These are phyloP conservation scores for Lepidochrysops patricia DNA, from an alignment of 2,888 invertebrate species.

Conservation along the genomic window DNA sequence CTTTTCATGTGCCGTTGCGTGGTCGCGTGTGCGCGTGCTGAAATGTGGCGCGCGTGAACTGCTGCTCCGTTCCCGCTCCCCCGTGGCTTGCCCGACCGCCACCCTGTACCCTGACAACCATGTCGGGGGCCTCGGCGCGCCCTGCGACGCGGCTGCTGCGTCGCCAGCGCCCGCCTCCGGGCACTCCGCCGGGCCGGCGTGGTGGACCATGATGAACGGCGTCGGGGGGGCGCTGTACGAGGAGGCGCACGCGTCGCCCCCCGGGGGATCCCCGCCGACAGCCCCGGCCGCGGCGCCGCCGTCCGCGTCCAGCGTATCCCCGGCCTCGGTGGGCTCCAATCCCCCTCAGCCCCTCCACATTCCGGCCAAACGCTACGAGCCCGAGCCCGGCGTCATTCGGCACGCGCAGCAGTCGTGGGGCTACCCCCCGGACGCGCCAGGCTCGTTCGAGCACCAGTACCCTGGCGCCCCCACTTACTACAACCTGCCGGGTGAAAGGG, in stretches of 20 bases:
- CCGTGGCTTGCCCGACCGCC: conserved; percentile 88
- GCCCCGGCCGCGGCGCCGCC: conserved; percentile 80
- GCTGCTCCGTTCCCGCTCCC: conserved; percentile 68
- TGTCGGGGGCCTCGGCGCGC: conserved; percentile 79
- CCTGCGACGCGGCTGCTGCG: conserved; percentile 79
- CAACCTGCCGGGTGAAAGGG: conserved; percentile 80
- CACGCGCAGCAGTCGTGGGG: conserved; percentile 85
- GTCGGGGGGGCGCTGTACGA: conserved; percentile 86
- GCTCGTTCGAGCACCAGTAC: conserved; percentile 80
- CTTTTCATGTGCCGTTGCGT: conserved; percentile 69
- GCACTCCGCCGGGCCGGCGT: conserved; percentile 88
- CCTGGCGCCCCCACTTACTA: conserved; percentile 81
- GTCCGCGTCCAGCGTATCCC: conserved; percentile 72
- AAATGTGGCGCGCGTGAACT: conserved; percentile 70
- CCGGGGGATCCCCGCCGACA: conserved; percentile 77
- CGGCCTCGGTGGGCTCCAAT: conserved; percentile 78
- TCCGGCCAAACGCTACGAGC: conserved; percentile 86
- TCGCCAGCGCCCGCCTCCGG: conserved; percentile 87
- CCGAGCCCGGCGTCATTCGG: conserved; percentile 82
- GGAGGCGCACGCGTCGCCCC: conserved; percentile 78
- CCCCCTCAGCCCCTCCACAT: conserved; percentile 88
- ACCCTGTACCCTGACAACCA: conserved; percentile 87
- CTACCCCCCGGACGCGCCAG: conserved; percentile 80
- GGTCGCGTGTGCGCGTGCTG: conserved; percentile 68
- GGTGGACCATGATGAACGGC: conserved; percentile 89